A percentile compares a stretch with the other conserved stretches of the same genome.
These are phyloP conservation scores for Chaenocephalus aceratus DNA, from an alignment of 2,113 vertebrate genomes.

Conservation along the genomic window DNA sequence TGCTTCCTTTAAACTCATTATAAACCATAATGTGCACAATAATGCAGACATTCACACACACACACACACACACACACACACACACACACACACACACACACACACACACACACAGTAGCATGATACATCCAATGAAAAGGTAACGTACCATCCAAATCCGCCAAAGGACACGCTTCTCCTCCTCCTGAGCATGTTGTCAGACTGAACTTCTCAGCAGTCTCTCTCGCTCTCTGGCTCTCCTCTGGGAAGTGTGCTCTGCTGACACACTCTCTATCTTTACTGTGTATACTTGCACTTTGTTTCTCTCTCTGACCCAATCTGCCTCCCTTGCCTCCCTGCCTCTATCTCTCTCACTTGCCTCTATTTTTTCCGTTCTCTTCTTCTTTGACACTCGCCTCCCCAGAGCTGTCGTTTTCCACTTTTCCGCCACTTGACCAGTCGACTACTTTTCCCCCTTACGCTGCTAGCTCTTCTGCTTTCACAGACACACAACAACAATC, in stretches of 20 bases:
- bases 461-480: conserved; percentile 41
- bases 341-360: conserved; percentile 21
- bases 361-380: conserved; percentile 1
- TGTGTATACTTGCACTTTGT: conserved; percentile 54
- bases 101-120: background rate
- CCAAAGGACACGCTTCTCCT: conserved; percentile 96
- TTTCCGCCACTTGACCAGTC: conserved; percentile 40
- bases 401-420: conserved; percentile 37
- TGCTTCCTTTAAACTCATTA: background rate
- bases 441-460: conserved; percentile 48
- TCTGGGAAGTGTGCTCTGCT: conserved; percentile 52
- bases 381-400: conserved; percentile 30
- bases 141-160: conserved; percentile 94
- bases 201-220: conserved; percentile 55
- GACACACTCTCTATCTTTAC: conserved; percentile 35
- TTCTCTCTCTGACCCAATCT: conserved; percentile 9
- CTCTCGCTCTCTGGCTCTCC: conserved; percentile 47
- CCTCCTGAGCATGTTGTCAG: conserved; percentile 88
- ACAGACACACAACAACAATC: conserved; percentile 37
- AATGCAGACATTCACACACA: background rate
- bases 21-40: conserved; percentile 1
- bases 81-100: conserved; percentile 4
- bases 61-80: conserved; percentile 9
- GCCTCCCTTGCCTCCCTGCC: background rate
- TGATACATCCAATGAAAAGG: conserved; percentile 16